Evolutionary conservation across 37 sponge, comb jelly and placozoan genomes (phyloP).

Genomic region (Chondrilla cf. caribensis): DNA sequence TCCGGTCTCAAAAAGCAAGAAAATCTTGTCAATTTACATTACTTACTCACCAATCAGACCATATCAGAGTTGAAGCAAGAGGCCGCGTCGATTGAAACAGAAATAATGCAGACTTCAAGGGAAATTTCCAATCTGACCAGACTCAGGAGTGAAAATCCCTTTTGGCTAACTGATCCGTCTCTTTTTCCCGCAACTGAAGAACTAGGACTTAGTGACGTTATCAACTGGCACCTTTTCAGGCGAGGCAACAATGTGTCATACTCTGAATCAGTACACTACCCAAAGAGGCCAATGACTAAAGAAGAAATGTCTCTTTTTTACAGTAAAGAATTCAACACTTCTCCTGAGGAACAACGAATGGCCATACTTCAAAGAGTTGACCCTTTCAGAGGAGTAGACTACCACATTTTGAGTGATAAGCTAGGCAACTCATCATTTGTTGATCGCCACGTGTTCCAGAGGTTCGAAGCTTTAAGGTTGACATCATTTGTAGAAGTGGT

Average conservation of each 20-base stretch:
- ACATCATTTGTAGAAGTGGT: conserved; percentile 11
- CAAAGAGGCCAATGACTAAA: neutral
- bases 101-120: neutral
- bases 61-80: neutral
- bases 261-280: neutral
- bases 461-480: conserved; percentile 28
- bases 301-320: neutral
- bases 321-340: neutral
- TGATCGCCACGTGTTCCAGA: conserved; percentile 24
- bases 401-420: conserved; percentile 11
- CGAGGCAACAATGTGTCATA: neutral
- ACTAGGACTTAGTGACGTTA: neutral
- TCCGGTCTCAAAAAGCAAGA: neutral
- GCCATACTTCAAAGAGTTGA: conserved; percentile 33
- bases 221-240: neutral
- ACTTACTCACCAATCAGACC: neutral
- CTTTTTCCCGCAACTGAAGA: neutral
- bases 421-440: neutral
- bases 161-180: neutral
- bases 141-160: neutral
- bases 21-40: neutral
- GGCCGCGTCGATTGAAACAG: neutral
- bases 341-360: neutral
- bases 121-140: too few relatives aligned
- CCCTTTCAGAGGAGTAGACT: conserved; percentile 47